phyloP scores from a whole-genome alignment of 2,888 invertebrate species.

The Clunio marinus region DNA sequence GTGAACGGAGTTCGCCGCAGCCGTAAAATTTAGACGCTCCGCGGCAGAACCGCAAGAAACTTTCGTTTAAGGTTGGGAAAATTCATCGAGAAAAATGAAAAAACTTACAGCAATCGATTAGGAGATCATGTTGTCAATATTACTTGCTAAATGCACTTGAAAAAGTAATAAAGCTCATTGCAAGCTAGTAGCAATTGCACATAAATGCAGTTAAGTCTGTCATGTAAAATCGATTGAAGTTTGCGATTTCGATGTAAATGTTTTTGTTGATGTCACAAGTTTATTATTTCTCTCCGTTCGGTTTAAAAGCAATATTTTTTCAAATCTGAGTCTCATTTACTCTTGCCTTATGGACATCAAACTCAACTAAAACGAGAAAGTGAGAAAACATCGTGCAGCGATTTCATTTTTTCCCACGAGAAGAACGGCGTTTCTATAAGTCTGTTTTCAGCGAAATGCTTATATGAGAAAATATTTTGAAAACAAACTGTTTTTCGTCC shows the following conservation, averaged over 20 bases:
- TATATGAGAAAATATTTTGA: constrained; percentile 33
- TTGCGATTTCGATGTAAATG: not conserved
- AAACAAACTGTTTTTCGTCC: constrained; percentile 38
- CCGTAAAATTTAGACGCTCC: constrained; percentile 11
- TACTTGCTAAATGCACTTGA: constrained; percentile 13
- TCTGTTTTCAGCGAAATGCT: constrained; percentile 7
- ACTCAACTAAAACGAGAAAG: not conserved
- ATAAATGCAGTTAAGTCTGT: not conserved
- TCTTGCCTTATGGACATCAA: too few relatives aligned
- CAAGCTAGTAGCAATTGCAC: constrained; percentile 9
- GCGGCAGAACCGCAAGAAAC: constrained; percentile 6
- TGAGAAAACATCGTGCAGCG: not conserved
- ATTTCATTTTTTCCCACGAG: not conserved
- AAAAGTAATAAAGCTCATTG: constrained; percentile 26
- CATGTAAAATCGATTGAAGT: not conserved
- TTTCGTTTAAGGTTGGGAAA: constrained; percentile 33
- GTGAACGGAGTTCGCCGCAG: not conserved
- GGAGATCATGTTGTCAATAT: constrained; percentile 23
- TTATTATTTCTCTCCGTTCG: not conserved
- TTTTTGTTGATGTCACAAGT: not conserved
- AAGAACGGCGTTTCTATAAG: constrained; percentile 10
- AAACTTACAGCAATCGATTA: constrained; percentile 36
- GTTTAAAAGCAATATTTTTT: not conserved
- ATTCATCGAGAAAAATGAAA: constrained; percentile 36
- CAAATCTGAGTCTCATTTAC: not conserved